Evolutionary conservation across 2,888 invertebrate species (phyloP).

Genomic region (Scaptomyza polygonia): DNA sequence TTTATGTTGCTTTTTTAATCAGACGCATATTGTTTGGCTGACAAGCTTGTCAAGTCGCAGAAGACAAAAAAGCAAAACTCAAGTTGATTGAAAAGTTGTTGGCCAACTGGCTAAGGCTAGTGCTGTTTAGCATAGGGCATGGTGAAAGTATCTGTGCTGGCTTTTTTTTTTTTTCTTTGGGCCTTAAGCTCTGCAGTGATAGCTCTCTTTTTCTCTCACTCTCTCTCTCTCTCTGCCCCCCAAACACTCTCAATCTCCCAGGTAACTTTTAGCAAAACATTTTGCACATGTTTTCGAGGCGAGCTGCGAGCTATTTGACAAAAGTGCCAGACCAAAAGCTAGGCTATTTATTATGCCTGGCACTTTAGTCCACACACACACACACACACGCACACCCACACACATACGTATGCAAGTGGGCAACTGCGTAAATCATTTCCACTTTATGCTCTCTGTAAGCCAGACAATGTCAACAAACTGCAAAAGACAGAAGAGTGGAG

Average conservation of each 20-base stretch:
- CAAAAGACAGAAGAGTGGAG: constrained; percentile 58
- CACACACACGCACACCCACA: constrained; percentile 23
- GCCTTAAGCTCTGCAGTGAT: constrained; percentile 25
- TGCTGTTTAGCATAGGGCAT: background rate
- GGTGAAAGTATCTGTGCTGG: constrained; percentile 7
- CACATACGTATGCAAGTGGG: constrained; percentile 41
- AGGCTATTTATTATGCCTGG: constrained; percentile 71
- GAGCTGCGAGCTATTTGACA: constrained; percentile 68
- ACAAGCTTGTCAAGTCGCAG: constrained; percentile 34
- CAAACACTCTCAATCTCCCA: constrained; percentile 18
- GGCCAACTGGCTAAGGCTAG: constrained; percentile 25
- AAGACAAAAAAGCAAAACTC: constrained; percentile 42
- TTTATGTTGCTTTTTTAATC: constrained; percentile 38
- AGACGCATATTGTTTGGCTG: constrained; percentile 44
- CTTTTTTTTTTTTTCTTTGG: constrained; percentile 10
- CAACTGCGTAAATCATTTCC: constrained; percentile 78
- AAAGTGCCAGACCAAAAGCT: constrained; percentile 73
- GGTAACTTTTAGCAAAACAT: constrained; percentile 64
- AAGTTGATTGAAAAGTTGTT: constrained; percentile 70
- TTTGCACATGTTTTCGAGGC: constrained; percentile 61
- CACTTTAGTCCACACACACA: constrained; percentile 36
- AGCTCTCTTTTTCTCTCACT: background rate
- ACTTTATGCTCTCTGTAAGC: constrained; percentile 77
- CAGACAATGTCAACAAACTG: constrained; percentile 79
- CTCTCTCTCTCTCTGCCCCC: background rate